Evolutionary conservation across 2,797 vertebrate species (phyloP).

Genomic region (Lutjanus argentimaculatus): DNA sequence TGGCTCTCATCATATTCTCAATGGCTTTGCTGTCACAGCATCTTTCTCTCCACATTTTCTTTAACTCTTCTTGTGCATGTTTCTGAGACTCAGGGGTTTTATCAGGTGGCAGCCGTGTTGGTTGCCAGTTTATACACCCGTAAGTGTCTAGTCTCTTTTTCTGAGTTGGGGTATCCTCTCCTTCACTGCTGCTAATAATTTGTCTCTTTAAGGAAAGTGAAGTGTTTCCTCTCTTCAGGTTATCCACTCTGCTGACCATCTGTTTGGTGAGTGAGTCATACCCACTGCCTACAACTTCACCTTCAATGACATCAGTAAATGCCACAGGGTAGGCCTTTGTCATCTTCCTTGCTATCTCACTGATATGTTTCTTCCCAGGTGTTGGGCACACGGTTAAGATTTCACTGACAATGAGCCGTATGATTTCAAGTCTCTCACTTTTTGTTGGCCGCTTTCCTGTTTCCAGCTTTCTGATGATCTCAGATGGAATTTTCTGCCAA

Average conservation of each 20-base stretch:
- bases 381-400: not conserved
- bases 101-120: not conserved
- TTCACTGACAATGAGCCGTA: not conserved
- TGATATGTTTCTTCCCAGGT: not conserved
- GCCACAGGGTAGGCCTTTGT: not conserved
- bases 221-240: not conserved
- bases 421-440: slow-evolving; percentile 1
- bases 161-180: not conserved
- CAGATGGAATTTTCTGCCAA: not conserved
- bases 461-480: slow-evolving; percentile 1
- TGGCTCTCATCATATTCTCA: not conserved
- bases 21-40: not conserved
- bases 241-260: not conserved
- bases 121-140: not conserved
- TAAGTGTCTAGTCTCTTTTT: not conserved
- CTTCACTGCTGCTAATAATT: not conserved
- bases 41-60: not conserved
- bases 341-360: not conserved
- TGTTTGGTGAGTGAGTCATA: not conserved
- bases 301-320: not conserved
- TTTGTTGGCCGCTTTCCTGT: not conserved
- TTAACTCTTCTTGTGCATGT: not conserved
- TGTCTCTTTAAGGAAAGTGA: not conserved
- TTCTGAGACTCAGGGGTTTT: not conserved
- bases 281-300: not conserved